These are phyloP conservation scores for Vultur gryphus DNA, from an alignment of 2,797 vertebrate species.

Conservation along the genomic window DNA sequence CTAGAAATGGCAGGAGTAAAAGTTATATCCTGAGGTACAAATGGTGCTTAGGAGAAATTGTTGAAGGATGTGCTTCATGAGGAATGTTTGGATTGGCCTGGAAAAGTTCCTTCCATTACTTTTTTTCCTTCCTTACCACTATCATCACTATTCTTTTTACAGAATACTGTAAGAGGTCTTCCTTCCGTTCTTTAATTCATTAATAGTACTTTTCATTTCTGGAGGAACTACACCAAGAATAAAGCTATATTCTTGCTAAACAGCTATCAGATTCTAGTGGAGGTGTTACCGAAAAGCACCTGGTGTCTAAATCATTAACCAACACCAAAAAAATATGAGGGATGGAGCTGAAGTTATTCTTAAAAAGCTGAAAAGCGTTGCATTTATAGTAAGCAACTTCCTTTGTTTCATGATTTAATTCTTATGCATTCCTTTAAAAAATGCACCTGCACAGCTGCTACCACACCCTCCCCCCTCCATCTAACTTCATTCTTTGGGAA, in stretches of 20 bases:
- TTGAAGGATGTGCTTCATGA: neutral
- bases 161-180: neutral
- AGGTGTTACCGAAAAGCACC: neutral
- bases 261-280: neutral
- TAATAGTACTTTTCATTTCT: neutral
- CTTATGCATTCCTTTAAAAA: neutral
- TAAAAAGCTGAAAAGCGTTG: neutral
- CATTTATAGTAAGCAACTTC: neutral
- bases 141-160: neutral
- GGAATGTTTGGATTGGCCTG: neutral
- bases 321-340: neutral
- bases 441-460: neutral
- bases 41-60: neutral
- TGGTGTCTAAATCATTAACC: neutral
- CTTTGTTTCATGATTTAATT: neutral
- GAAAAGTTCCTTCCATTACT: neutral
- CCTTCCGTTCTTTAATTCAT: neutral
- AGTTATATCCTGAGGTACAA: neutral
- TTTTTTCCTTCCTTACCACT: neutral
- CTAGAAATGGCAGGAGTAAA: neutral
- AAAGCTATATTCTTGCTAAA: neutral
- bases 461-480: fast-evolving
- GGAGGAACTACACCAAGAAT: neutral
- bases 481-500: neutral
- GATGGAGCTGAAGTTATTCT: neutral